Base-by-base conservation (phyloP, 1,140 invertebrate species). In the Vollenhovia emeryi region DNA sequence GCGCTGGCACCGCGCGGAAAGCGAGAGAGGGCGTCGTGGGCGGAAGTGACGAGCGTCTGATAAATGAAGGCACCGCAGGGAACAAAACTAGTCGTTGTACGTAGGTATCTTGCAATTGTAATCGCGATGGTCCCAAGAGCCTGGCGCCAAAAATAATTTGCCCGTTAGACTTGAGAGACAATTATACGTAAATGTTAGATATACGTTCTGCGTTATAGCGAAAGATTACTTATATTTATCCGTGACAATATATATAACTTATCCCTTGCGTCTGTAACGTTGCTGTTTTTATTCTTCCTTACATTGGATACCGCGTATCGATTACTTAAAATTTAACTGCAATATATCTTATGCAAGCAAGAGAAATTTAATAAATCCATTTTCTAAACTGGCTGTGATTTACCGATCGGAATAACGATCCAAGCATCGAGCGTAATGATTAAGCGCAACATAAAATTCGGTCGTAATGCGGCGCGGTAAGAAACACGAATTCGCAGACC, bases 1-100 rank as follows among this genome's bases (percentile, higher is more conserved):
- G 30, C 1, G 13, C 36, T 21, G n/a, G 52, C 73, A 71, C 73
- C 13, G 75, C 62, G 48, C 36, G 52, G 75, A 74, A 55, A 24
- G 52, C 18, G 40, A 27, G 8, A n/a, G 36, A 18, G n/a, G 57
- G 18, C 50, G 13, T 85, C 86, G 87, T 89, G 87, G 87, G 87
- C 78, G 87, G 87, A 89, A 64, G 69, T 74, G 83, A 82, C 33
- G 78, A 57, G 21, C 18, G 45, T 43, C 45, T 36, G 45, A 62
- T 71, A 82, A 82, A 82, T 73, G 66, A 45, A 71, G n/a, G 78
- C 66, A 18, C 75, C 59, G 15, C 60, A 15, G 43, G 60, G 50
- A 57, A 71, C 36, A 43, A 33, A 55, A 57, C 50, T 71, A 57
- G 24, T 73, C 33, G 30, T 36, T 78, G 30, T 18, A 45, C 5